Conservation (phyloP, 1,140 invertebrate species). For the Pygmarrhopalites habei region DNA sequence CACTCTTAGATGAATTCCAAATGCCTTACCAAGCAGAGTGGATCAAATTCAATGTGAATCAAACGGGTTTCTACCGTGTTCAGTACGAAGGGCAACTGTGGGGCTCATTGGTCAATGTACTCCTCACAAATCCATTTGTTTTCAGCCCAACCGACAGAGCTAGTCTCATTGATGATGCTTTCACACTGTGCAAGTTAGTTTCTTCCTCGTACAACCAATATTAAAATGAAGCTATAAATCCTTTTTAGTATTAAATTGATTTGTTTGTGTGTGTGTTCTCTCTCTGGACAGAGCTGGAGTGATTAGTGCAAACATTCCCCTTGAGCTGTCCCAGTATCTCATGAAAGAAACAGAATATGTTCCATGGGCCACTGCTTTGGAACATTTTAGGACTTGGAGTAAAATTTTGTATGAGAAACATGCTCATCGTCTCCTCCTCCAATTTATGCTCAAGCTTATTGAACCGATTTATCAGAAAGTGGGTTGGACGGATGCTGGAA, state of each 20-base stretch:
- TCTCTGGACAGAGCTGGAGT: constrained; percentile 55
- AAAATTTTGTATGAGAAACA: constrained; percentile 58
- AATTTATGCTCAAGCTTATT: constrained; percentile 55
- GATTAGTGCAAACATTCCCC: constrained; percentile 58
- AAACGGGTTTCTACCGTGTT: constrained; percentile 78
- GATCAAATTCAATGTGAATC: constrained; percentile 80
- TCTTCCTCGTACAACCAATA: too few relatives aligned
- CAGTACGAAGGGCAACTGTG: constrained; percentile 73
- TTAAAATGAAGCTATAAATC: too few relatives aligned
- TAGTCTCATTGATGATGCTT: constrained; percentile 67
- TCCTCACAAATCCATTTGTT: constrained; percentile 59
- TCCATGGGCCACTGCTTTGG: constrained; percentile 63
- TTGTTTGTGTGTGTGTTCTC: constrained; percentile 9
- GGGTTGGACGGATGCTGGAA: constrained; percentile 59
- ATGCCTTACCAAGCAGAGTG: constrained; percentile 52
- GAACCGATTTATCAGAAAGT: constrained; percentile 54
- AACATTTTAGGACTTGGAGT: constrained; percentile 61
- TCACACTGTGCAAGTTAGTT: constrained; percentile 59
- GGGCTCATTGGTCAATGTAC: constrained; percentile 59
- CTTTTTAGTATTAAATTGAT: background rate
- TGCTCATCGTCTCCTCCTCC: constrained; percentile 56
- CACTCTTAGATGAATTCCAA: constrained; percentile 39
- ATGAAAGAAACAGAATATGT: constrained; percentile 63
- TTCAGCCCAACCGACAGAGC: constrained; percentile 65
- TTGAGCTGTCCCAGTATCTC: constrained; percentile 63